A percentile compares a stretch with the other conserved stretches of the same genome.
Evolutionary conservation across 2,797 vertebrate genomes (phyloP).

Genomic region (Mormyrops attenuatus): DNA sequence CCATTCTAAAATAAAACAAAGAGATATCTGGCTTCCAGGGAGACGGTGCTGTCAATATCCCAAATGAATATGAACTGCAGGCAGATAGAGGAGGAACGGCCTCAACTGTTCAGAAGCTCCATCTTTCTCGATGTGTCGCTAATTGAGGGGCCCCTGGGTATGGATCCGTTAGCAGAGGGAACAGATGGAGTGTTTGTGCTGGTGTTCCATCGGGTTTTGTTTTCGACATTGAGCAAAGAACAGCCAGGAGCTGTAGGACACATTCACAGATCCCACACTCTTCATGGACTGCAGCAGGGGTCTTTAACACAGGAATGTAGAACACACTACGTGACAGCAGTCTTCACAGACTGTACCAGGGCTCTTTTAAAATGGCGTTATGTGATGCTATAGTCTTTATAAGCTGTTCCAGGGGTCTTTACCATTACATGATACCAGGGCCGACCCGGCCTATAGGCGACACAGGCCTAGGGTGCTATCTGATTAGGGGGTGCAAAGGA

Average conservation of each 20-base stretch:
- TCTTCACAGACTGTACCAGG: not conserved
- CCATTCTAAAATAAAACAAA: constrained; percentile 16
- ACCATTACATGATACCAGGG: not conserved
- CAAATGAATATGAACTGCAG: not conserved
- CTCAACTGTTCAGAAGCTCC: constrained; percentile 23
- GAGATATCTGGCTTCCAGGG: not conserved
- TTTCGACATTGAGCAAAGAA: constrained; percentile 23
- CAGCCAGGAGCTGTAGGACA: constrained; percentile 23
- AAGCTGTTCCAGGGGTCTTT: not conserved
- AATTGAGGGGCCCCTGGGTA: constrained; percentile 39
- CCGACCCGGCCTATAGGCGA: not conserved
- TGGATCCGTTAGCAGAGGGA: constrained; percentile 32
- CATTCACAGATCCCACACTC: constrained; percentile 17
- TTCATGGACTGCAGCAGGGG: not conserved
- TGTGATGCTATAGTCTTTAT: not conserved
- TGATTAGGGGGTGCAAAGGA: not conserved
- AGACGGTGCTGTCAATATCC: constrained; percentile 10
- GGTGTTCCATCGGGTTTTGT: constrained; percentile 20
- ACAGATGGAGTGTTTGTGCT: constrained; percentile 29
- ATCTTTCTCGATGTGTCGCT: constrained; percentile 41
- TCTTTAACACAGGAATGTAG: not conserved
- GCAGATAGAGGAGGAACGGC: not conserved
- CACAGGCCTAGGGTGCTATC: not conserved
- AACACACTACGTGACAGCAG: not conserved
- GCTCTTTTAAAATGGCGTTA: not conserved